Evolutionary conservation across 1,140 invertebrate genomes (phyloP).

Genomic region (Drosophila truncata): DNA sequence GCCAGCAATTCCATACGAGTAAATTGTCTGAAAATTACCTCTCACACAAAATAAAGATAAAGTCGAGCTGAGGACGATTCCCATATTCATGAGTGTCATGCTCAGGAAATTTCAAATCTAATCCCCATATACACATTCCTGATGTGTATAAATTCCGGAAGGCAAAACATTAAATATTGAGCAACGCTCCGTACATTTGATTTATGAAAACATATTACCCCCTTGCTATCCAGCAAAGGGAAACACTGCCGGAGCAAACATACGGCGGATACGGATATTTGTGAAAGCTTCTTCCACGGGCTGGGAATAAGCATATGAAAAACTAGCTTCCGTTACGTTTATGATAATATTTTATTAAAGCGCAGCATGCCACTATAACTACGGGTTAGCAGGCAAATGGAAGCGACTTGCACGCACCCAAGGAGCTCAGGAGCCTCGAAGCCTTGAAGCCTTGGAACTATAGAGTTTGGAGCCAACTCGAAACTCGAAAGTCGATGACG

Average conservation of each 20-base stretch:
- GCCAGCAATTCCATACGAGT: neutral
- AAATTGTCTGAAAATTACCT: neutral
- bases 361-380: slow-evolving; percentile 58
- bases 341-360: slow-evolving; percentile 83
- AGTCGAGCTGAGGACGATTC: neutral
- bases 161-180: slow-evolving; percentile 52
- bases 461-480: slow-evolving; percentile 3
- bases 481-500: slow-evolving; percentile 28
- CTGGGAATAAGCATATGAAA: slow-evolving; percentile 76
- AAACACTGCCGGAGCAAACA: slow-evolving; percentile 13
- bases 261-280: slow-evolving; percentile 39
- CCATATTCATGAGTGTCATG: slow-evolving; percentile 39
- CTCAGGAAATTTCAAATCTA: slow-evolving; percentile 42
- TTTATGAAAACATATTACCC: slow-evolving; percentile 52
- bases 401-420: slow-evolving; percentile 29
- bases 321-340: slow-evolving; percentile 79
- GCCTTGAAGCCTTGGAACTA: slow-evolving; percentile 3
- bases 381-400: slow-evolving; percentile 29
- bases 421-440: neutral
- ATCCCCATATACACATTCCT: slow-evolving; percentile 39
- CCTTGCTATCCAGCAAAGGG: slow-evolving; percentile 35
- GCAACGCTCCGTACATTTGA: slow-evolving; percentile 43
- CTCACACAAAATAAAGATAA: neutral
- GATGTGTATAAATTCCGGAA: slow-evolving; percentile 47
- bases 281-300: slow-evolving; percentile 30